Conservation (phyloP, 2,888 invertebrate genomes). For the Sisyra terminalis region DNA sequence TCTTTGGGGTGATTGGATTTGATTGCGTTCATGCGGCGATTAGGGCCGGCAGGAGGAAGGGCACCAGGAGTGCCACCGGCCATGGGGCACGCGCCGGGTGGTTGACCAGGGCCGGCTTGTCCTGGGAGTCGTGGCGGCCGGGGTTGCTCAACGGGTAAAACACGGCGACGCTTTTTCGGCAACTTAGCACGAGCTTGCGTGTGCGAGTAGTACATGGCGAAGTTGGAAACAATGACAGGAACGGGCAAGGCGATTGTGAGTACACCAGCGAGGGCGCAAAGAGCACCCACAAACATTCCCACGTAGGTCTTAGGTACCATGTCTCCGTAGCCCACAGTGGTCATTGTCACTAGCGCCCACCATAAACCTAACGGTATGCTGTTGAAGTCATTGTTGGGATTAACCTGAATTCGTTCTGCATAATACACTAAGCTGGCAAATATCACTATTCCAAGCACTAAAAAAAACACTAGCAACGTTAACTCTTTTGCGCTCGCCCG, state of each 20-base stretch:
- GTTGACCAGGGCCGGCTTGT: conserved; percentile 22
- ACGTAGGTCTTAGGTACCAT: conserved; percentile 98
- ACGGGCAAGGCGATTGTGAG: conserved; percentile 97
- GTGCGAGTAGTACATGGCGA: conserved; percentile 92
- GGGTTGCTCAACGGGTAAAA: conserved; percentile 89
- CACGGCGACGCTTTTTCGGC: conserved; percentile 94
- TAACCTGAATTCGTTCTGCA: conserved; percentile 89
- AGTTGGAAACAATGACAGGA: conserved; percentile 98
- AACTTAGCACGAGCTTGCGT: conserved; percentile 95
- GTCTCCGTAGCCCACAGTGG: conserved; percentile 95
- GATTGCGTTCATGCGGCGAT: conserved; percentile 71
- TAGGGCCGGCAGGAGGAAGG: conserved; percentile 37
- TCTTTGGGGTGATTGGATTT: conserved; percentile 77
- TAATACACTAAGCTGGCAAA: conserved; percentile 97
- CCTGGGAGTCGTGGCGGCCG: conserved; percentile 44
- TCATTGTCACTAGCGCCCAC: conserved; percentile 99
- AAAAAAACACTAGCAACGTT: conserved; percentile 90
- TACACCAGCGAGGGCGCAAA: conserved; percentile 96
- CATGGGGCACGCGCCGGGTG: conserved; percentile 14
- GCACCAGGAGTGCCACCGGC: conserved; percentile 29
- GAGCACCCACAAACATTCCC: conserved; percentile 95
- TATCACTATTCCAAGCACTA: conserved; percentile 93
- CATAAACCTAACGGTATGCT: conserved; percentile 94
- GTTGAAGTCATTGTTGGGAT: conserved; percentile 94
- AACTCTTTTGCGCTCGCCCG: conserved; percentile 94